Evolutionary conservation across 2,888 invertebrate species (phyloP).

Genomic region (Sceliomorpha sp.): DNA sequence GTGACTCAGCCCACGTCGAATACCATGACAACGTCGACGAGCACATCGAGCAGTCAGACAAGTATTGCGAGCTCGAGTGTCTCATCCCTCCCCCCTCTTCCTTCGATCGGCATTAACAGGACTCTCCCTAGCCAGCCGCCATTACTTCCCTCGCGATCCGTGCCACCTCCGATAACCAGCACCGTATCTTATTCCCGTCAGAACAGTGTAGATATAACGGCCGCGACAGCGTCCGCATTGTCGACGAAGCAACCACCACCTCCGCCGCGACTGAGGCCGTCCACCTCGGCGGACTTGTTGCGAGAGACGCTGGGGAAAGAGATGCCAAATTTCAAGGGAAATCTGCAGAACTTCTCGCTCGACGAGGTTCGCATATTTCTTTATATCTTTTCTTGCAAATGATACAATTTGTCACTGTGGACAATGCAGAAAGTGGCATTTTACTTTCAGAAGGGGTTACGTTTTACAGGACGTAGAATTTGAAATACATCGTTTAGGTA

Average conservation of each 20-base stretch:
- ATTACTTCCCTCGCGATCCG: slow-evolving; percentile 67
- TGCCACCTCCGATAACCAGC: slow-evolving; percentile 66
- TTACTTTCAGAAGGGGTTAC: too few species aligned
- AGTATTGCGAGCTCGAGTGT: slow-evolving; percentile 72
- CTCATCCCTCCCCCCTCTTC: slow-evolving; percentile 65
- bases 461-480: too few species aligned
- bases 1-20: slow-evolving; percentile 68
- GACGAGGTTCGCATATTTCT: slow-evolving; percentile 79
- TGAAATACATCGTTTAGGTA: too few species aligned
- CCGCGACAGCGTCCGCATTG: slow-evolving; percentile 11
- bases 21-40: slow-evolving; percentile 68
- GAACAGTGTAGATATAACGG: slow-evolving; percentile 63
- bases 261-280: slow-evolving; percentile 72
- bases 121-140: slow-evolving; percentile 65
- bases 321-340: slow-evolving; percentile 78
- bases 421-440: too few species aligned
- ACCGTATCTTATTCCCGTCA: slow-evolving; percentile 65
- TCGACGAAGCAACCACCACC: slow-evolving; percentile 69
- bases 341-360: slow-evolving; percentile 75
- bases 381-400: too few species aligned
- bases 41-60: slow-evolving; percentile 68
- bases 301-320: slow-evolving; percentile 76
- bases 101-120: slow-evolving; percentile 63
- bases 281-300: slow-evolving; percentile 70
- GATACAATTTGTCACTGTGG: too few species aligned